Evolutionary conservation across 2,113 vertebrate genomes (phyloP), one percentile per base, ranked within the genome.

Genomic region (Ameiurus melas): DNA sequence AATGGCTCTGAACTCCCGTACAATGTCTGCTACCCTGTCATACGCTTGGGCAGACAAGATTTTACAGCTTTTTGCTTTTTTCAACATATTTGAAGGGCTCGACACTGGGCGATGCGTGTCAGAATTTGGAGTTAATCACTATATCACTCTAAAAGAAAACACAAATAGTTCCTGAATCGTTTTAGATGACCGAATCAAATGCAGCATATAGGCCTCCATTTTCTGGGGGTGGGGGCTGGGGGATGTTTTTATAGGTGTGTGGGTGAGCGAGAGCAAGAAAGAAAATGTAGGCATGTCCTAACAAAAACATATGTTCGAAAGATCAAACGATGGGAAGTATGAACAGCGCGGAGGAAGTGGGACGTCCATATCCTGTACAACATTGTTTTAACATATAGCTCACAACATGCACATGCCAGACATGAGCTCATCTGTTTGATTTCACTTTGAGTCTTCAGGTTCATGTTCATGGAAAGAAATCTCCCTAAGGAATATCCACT

Each of bases 341-440:
- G 73, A 66, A 55, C 60, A 80, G 39, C 27, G 22, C 16, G 3
- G 7, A 64, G 81, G 86, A 88, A 84, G 81, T 83, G 71, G 71
- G 51, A 16, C 14, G 33, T 81, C 10, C 33, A 43, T 71, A 75
- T 87, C 58, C 86, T 83, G 81, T 39, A 12, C 25, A 22, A 51
- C 70, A 64, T 84, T 73, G 16, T 36, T 83, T 5, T 33, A 60
- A 47, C 57, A 12, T 87, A 62, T 68, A 83, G 55, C 20, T 33
- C 70, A 60, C 70, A 33, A 71, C 57, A 64, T 30, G 55, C 22
- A 14, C 36, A 25, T 13, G 10, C 33, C 39, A 75, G 4, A 62
- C 10, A 12, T 30, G 64, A 55, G 77, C 13, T 70, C 60, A 51
- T 86, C 25, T n/a, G 47, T 87, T 87, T 87, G 85, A 80, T 55